Evolutionary conservation across 2,113 vertebrate species (phyloP).

Genomic region (Siphamia tubifer): DNA sequence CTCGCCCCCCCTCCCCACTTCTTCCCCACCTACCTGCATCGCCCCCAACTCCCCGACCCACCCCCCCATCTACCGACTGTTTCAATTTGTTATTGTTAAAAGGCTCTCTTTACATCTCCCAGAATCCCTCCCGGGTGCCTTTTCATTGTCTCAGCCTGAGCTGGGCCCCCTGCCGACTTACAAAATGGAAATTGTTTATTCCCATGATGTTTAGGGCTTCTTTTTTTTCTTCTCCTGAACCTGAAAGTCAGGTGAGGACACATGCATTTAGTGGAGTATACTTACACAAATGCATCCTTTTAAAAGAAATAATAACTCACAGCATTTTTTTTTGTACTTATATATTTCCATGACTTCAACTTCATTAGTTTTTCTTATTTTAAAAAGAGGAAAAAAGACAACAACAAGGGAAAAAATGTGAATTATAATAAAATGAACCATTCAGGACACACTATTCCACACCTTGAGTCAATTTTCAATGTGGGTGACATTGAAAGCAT

Average conservation of each 20-base stretch:
- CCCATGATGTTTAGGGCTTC: slow-evolving; percentile 14
- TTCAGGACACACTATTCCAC: too few species aligned
- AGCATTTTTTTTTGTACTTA: too few species aligned
- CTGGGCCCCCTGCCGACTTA: slow-evolving; percentile 31
- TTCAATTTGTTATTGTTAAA: slow-evolving; percentile 48
- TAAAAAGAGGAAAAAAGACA: too few species aligned
- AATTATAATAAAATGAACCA: too few species aligned
- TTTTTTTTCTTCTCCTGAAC: slow-evolving; percentile 3
- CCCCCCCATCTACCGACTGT: slow-evolving; percentile 2
- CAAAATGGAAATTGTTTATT: slow-evolving; percentile 52
- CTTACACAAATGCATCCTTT: not conserved
- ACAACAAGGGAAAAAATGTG: too few species aligned
- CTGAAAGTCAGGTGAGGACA: not conserved
- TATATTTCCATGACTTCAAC: too few species aligned
- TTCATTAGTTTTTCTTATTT: too few species aligned
- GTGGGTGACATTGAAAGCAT: too few species aligned
- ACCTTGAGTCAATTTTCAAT: too few species aligned
- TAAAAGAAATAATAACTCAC: not conserved
- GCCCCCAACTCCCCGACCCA: not conserved
- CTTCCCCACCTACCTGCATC: not conserved
- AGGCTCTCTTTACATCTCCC: slow-evolving; percentile 29
- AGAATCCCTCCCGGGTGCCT: not conserved
- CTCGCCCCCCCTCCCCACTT: too few species aligned
- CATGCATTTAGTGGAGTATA: not conserved
- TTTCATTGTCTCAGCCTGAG: slow-evolving; percentile 51